Evolutionary conservation across 2,888 invertebrate species (phyloP), one percentile per base, ranked within the genome.

Genomic region (Drosophila nr. medialis): DNA sequence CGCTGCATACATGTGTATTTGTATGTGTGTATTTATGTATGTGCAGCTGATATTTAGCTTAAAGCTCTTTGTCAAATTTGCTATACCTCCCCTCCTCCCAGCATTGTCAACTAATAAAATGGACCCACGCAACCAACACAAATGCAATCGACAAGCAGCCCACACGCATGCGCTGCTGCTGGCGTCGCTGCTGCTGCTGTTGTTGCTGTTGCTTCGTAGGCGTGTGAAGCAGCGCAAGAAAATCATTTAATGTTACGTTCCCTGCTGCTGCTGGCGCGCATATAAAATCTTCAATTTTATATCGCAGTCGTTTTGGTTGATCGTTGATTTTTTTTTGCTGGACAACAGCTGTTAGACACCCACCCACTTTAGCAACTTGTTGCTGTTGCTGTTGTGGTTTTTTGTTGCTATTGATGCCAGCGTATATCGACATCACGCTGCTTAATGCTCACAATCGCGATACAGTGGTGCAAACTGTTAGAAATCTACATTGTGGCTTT

Each of bases 261-360:
- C 40, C 49, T 53, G 50, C 24, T 67, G 53, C 11, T 54, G 51
- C 36, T 63, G 55, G 62, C 64, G 55, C 68, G 77, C 73, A 76
- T 75, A 84, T 84, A 86, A 84, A 84, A 72, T 67, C 73, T 65
- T 81, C 81, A 85, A 83, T 82, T 83, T 87, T 72, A 85, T 87
- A 69, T 68, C 38, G 68, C 50, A 68, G 60, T 82, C 66, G 42
- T 24, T 42, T 50, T 48, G 50, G 62, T 51, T 53, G 71, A 54
- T 75, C 64, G 69, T 73, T 72, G 71, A 58, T 54, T 42, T 60
- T 53, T 53, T 72, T 62, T 54, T n/a, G 75, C 72, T 74, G 71
- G 73, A 65, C 84, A 67, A 77, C 66, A 75, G 87, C 70, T 83
- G 81, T 71, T 74, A 72, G 82, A 80, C 88, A 85, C 62, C 85